These are phyloP conservation scores for Habrosyne pyritoides DNA, from an alignment of 2,888 invertebrate genomes.

Conservation along the genomic window DNA sequence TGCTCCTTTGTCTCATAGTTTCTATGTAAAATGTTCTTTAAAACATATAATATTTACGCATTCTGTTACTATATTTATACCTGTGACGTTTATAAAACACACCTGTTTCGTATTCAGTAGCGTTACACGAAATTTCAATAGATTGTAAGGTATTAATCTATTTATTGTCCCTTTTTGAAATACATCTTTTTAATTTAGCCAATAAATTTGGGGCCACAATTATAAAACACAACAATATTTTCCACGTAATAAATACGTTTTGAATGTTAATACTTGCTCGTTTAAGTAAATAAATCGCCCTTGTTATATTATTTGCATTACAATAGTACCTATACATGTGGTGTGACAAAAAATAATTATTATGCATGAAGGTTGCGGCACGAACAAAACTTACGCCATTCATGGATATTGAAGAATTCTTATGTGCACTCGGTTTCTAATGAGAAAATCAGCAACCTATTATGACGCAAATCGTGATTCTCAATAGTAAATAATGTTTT, in stretches of 20 bases:
- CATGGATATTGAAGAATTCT: neutral
- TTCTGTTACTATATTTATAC: neutral
- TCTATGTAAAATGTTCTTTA: neutral
- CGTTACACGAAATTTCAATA: neutral
- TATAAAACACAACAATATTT: neutral
- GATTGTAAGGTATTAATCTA: neutral
- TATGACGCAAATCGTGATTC: neutral
- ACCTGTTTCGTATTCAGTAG: constrained; percentile 1
- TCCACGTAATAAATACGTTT: neutral
- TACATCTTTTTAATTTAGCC: too few species aligned
- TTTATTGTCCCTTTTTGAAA: neutral
- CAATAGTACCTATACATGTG: constrained; percentile 24
- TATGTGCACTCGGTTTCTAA: constrained; percentile 1
- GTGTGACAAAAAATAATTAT: constrained; percentile 22
- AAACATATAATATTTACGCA: neutral
- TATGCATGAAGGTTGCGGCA: constrained; percentile 33
- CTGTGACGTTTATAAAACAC: neutral
- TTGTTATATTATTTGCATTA: constrained; percentile 25
- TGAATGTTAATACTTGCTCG: constrained; percentile 7
- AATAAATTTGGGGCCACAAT: neutral
- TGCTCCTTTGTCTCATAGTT: neutral
- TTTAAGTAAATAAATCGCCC: constrained; percentile 22
- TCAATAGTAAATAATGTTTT: neutral
- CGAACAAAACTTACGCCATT: neutral
- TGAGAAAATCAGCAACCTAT: neutral